Evolutionary conservation across 1,140 invertebrate genomes (phyloP).

Genomic region (Dreissena polymorpha): DNA sequence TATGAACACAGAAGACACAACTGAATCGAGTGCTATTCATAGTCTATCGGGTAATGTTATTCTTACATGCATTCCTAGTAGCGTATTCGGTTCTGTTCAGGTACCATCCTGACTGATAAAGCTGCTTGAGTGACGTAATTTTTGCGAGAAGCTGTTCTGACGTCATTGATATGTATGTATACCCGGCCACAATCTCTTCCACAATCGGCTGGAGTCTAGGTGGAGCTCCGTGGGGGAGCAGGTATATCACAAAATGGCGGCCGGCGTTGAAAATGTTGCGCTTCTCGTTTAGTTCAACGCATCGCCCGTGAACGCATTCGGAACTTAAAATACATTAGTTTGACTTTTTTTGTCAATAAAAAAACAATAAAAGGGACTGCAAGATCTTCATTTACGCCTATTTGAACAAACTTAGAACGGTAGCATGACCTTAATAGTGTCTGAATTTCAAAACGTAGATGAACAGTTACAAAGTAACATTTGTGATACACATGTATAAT

Average conservation of each 20-base stretch:
- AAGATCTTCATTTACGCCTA: neutral
- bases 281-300: constrained; percentile 80
- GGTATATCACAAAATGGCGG: constrained; percentile 78
- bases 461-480: too few relatives aligned
- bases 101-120: constrained; percentile 76
- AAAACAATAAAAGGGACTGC: too few relatives aligned
- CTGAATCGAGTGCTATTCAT: too few relatives aligned
- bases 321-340: constrained; percentile 59
- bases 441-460: too few relatives aligned
- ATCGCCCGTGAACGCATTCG: constrained; percentile 73
- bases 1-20: too few relatives aligned
- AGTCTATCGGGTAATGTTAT: too few relatives aligned
- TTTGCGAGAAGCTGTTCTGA: constrained; percentile 68
- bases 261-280: constrained; percentile 80
- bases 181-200: constrained; percentile 73
- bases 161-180: constrained; percentile 69
- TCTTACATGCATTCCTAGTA: too few relatives aligned
- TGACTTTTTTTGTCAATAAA: too few relatives aligned
- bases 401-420: neutral
- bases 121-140: constrained; percentile 71
- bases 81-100: constrained; percentile 63
- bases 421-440: too few relatives aligned
- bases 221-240: constrained; percentile 79
- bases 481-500: too few relatives aligned
- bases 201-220: constrained; percentile 68